Percentiles rank a stretch among this genome's conserved stretches.
Evolutionary conservation across 2,113 vertebrate genomes (phyloP).

Genomic region (Gavia stellata): DNA sequence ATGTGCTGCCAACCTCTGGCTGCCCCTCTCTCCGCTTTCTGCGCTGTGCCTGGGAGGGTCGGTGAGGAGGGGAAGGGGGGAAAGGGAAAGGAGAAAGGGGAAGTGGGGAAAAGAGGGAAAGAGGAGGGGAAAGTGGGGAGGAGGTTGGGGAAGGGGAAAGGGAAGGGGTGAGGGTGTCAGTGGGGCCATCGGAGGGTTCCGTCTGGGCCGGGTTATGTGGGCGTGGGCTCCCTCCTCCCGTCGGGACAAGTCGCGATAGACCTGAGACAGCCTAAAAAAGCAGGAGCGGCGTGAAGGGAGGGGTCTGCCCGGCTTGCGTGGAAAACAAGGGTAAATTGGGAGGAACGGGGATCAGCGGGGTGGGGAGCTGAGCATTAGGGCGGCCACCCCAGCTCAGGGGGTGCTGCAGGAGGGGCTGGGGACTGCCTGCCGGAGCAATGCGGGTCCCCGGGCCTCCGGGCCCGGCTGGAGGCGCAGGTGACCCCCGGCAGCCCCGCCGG

Average conservation of each 20-base stretch:
- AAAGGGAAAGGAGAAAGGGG: neutral
- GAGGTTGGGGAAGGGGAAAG: neutral
- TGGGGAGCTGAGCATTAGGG: neutral
- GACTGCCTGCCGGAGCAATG: neutral
- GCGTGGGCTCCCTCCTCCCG: neutral
- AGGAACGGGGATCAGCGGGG: neutral
- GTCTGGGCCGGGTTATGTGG: rapidly evolving
- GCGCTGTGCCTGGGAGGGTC: neutral
- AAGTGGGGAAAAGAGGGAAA: neutral
- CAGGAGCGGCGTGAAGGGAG: neutral
- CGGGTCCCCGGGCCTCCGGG: neutral
- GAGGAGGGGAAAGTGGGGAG: too few species aligned
- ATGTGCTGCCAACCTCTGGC: too few species aligned
- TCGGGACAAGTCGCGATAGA: neutral
- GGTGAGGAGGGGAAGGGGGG: neutral
- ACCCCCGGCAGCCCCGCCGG: neutral
- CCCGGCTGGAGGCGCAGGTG: neutral
- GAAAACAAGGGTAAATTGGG: neutral
- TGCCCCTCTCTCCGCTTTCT: neutral
- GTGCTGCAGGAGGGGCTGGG: neutral
- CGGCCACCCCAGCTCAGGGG: neutral
- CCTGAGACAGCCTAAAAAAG: rapidly evolving
- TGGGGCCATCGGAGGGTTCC: neutral
- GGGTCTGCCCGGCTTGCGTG: neutral
- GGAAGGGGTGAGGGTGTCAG: neutral